Evolutionary conservation across 2,113 vertebrate species (phyloP).

Genomic region (Pteropus alecto): DNA sequence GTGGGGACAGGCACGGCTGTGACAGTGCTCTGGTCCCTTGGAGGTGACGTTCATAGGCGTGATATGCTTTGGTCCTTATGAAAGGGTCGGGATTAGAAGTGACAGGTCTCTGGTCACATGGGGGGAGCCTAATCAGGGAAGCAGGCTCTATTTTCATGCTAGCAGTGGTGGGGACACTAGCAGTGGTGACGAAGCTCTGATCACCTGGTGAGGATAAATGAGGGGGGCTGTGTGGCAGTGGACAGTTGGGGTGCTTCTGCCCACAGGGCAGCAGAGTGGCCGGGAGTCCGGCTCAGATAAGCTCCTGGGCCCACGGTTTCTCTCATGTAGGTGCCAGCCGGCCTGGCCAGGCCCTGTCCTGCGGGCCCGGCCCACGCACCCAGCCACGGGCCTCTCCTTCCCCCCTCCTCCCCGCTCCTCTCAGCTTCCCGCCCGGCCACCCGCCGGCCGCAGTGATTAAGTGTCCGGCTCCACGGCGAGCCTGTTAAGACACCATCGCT

Average conservation of each 20-base stretch:
- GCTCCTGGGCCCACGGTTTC: not conserved
- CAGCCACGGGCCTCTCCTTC: fast-evolving
- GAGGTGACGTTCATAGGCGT: not conserved
- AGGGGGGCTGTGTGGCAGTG: not conserved
- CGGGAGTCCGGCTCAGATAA: not conserved
- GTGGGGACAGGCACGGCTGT: not conserved
- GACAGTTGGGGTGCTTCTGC: not conserved
- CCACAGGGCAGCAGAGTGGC: not conserved
- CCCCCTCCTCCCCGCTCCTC: not conserved
- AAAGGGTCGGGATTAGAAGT: not conserved
- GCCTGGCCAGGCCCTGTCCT: not conserved
- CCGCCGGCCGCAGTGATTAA: not conserved
- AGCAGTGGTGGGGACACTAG: not conserved
- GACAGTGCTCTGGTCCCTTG: not conserved
- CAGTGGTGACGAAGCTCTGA: not conserved
- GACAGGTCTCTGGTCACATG: fast-evolving
- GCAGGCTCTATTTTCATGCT: not conserved
- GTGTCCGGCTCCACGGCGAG: not conserved
- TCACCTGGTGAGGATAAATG: not conserved
- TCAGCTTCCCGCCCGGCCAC: not conserved
- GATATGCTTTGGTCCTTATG: not conserved
- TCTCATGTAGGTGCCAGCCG: not conserved
- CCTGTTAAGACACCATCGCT: conserved; percentile 6
- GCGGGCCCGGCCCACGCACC: not conserved
- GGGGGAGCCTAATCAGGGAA: too few relatives aligned